These are phyloP conservation scores for Drosophila setosimentum DNA, from an alignment of 2,888 invertebrate genomes.

Conservation along the genomic window DNA sequence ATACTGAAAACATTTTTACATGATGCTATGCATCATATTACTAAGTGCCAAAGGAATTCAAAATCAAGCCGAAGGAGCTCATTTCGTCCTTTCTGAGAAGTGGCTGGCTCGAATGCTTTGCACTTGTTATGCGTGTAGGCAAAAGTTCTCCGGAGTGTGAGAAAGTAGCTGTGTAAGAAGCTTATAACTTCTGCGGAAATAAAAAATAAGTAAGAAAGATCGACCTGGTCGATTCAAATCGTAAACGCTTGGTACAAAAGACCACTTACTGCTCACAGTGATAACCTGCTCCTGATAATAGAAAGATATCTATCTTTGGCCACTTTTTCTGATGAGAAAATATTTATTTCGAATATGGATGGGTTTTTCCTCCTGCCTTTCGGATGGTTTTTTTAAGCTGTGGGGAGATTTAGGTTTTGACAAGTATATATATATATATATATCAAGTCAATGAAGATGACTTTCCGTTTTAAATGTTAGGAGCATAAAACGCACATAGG, in stretches of 20 bases:
- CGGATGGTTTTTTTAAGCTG: too few relatives aligned
- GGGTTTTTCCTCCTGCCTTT: not conserved
- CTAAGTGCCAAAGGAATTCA: not conserved
- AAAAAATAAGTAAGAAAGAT: not conserved
- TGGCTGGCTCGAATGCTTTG: not conserved
- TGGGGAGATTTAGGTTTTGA: too few relatives aligned
- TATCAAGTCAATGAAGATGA: too few relatives aligned
- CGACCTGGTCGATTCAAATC: not conserved
- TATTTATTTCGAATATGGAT: not conserved
- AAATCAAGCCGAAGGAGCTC: not conserved
- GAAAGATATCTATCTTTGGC: not conserved
- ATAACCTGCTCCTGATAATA: not conserved
- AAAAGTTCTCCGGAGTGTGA: not conserved
- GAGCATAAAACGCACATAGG: not conserved
- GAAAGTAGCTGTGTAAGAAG: not conserved
- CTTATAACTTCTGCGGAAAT: too few relatives aligned
- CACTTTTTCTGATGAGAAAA: not conserved
- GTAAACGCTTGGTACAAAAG: not conserved
- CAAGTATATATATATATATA: too few relatives aligned
- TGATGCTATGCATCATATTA: not conserved
- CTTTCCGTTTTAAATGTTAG: not conserved
- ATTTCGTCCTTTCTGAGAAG: not conserved
- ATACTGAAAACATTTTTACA: not conserved
- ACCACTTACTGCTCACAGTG: not conserved
- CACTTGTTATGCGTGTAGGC: not conserved